Conservation (phyloP, 2,888 invertebrate species). For the Marasmarcha lunaedactyla region DNA sequence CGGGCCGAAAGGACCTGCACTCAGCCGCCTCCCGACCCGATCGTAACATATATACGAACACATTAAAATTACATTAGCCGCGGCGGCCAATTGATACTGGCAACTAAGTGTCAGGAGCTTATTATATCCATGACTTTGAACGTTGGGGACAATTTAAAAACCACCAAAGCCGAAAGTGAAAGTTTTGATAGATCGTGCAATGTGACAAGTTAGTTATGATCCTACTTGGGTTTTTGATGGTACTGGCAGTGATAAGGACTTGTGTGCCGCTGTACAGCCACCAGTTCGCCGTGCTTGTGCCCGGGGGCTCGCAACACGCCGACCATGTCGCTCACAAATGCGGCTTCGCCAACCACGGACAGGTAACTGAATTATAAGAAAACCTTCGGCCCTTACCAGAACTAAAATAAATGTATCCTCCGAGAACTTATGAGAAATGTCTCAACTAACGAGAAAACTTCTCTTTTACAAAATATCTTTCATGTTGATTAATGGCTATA, state of each 20-base stretch:
- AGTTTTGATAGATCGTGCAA: conserved; percentile 41
- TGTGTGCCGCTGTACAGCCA: conserved; percentile 60
- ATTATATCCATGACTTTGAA: too few species aligned
- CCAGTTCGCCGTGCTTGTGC: conserved; percentile 49
- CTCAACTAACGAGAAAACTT: too few species aligned
- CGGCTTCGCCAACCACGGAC: conserved; percentile 60
- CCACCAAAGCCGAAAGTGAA: too few species aligned
- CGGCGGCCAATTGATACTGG: conserved; percentile 18
- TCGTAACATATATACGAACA: conserved; percentile 21
- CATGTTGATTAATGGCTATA: too few species aligned
- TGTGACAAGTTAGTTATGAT: conserved; percentile 56
- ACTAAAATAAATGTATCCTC: too few species aligned
- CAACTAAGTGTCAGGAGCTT: too few species aligned
- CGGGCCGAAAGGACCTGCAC: conserved; percentile 21
- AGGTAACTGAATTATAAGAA: conserved; percentile 33
- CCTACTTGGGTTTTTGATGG: conserved; percentile 43
- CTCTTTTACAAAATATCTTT: too few species aligned
- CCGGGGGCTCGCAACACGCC: conserved; percentile 39
- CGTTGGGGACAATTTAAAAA: too few species aligned
- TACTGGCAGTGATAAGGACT: conserved; percentile 52
- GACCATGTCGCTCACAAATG: conserved; percentile 55
- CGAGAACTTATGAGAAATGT: too few species aligned
- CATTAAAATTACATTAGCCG: conserved; percentile 47
- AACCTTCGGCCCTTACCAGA: conserved; percentile 17
- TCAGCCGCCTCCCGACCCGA: conserved; percentile 30